Evolutionary conservation across 2,888 invertebrate species (phyloP).

Genomic region (Cephus runcator): DNA sequence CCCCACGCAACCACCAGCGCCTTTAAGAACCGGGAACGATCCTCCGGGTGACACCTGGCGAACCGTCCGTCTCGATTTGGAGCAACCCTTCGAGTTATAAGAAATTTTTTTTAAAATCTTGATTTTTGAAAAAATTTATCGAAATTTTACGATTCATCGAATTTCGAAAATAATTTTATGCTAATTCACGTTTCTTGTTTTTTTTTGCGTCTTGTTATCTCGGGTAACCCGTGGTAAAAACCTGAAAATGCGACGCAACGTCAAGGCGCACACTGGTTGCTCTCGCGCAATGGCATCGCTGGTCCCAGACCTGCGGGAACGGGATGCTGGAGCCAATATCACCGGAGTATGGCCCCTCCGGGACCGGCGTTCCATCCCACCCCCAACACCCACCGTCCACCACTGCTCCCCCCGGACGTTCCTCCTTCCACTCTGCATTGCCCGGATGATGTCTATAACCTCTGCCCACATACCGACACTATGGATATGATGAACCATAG

Average conservation of each 20-base stretch:
- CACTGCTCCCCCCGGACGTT: neutral
- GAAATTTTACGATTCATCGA: too few species aligned
- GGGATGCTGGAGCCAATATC: constrained; percentile 44
- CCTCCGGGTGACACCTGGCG: neutral
- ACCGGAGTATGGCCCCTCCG: constrained; percentile 46
- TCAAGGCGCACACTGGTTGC: constrained; percentile 10
- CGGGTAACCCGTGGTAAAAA: neutral
- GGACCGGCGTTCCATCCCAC: constrained; percentile 27
- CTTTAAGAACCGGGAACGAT: neutral
- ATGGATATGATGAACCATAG: constrained; percentile 1
- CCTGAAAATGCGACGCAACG: neutral
- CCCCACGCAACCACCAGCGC: neutral
- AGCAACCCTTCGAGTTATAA: neutral
- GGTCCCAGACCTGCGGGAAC: constrained; percentile 34
- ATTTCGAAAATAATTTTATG: neutral
- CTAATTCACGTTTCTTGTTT: neutral
- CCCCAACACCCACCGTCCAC: neutral
- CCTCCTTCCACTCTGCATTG: neutral
- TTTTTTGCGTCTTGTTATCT: neutral
- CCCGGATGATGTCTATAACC: constrained; percentile 17
- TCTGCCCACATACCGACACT: constrained; percentile 14
- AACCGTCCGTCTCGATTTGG: neutral
- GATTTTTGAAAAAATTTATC: too few species aligned
- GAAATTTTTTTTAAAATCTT: too few species aligned
- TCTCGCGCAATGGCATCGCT: constrained; percentile 6